phyloP scores from a whole-genome alignment of 2,113 vertebrate species.

The Taurulus bubalis region DNA sequence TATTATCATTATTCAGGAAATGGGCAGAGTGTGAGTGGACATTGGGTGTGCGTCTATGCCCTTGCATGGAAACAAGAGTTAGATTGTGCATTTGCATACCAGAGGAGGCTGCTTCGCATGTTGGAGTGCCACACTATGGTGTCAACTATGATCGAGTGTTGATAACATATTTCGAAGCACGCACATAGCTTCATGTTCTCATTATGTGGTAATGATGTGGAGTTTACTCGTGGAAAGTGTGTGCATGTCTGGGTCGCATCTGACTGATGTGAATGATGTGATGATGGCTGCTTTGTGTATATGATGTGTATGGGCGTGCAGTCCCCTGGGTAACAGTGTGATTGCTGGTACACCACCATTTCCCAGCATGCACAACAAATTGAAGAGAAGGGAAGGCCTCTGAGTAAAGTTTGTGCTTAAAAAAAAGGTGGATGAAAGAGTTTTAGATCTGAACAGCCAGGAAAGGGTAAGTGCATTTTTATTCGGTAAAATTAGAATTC shows the following conservation, averaged over 20 bases:
- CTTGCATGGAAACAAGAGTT: conserved; percentile 33
- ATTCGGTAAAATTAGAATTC: neutral
- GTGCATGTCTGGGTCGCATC: conserved; percentile 31
- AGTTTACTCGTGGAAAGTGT: conserved; percentile 10
- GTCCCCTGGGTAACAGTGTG: neutral
- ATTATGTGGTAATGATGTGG: conserved; percentile 18
- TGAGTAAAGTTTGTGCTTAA: neutral
- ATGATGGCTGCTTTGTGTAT: conserved; percentile 18
- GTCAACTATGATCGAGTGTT: conserved; percentile 40
- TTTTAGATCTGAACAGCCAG: neutral
- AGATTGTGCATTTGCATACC: neutral
- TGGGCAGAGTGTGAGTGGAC: conserved; percentile 21
- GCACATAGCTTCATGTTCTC: conserved; percentile 32
- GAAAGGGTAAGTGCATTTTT: neutral
- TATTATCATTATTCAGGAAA: conserved; percentile 41
- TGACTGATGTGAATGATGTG: conserved; percentile 7
- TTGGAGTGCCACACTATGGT: neutral
- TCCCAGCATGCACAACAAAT: conserved; percentile 4
- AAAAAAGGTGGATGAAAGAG: neutral
- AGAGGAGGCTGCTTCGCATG: neutral
- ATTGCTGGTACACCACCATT: neutral
- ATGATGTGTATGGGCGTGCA: neutral
- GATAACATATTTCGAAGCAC: conserved; percentile 13
- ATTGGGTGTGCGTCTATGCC: neutral
- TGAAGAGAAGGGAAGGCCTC: neutral